phyloP scores from a whole-genome alignment of 2,888 invertebrate genomes.

The Lasius platythorax region DNA sequence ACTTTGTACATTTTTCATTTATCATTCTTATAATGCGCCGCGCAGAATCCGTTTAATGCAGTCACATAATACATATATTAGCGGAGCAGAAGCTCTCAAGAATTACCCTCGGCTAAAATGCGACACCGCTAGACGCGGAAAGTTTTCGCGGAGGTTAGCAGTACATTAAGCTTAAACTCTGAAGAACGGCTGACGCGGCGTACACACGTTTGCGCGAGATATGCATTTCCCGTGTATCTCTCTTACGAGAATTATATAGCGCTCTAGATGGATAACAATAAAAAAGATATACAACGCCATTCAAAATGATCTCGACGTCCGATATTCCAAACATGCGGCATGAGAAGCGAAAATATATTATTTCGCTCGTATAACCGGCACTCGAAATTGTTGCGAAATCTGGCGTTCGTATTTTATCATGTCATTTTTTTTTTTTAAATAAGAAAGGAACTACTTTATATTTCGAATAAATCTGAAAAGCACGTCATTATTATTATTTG shows the following conservation, averaged over 20 bases:
- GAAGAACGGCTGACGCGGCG: conserved; percentile 48
- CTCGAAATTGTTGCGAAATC: background rate
- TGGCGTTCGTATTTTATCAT: background rate
- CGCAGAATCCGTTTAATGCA: conserved; percentile 39
- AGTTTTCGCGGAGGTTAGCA: conserved; percentile 55
- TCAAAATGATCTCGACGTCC: conserved; percentile 29
- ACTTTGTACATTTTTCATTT: conserved; percentile 27
- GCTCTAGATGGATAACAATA: conserved; percentile 44
- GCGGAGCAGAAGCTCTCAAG: conserved; percentile 34
- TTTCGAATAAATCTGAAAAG: background rate
- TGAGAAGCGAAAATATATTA: conserved; percentile 17
- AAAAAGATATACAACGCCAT: conserved; percentile 38
- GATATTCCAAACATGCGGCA: conserved; percentile 18
- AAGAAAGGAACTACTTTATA: background rate
- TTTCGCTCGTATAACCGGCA: background rate
- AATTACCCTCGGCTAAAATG: conserved; percentile 46
- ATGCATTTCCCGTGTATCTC: conserved; percentile 50
- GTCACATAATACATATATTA: conserved; percentile 54
- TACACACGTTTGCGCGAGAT: conserved; percentile 42
- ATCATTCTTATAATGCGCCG: conserved; percentile 38
- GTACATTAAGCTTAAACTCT: conserved; percentile 55
- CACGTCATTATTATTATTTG: background rate
- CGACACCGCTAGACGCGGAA: conserved; percentile 40
- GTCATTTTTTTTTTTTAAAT: background rate
- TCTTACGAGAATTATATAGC: conserved; percentile 14